Evolutionary conservation across 2,113 vertebrate species (phyloP), one percentile per base, ranked within the genome.

Genomic region (Gobiocypris rarus): DNA sequence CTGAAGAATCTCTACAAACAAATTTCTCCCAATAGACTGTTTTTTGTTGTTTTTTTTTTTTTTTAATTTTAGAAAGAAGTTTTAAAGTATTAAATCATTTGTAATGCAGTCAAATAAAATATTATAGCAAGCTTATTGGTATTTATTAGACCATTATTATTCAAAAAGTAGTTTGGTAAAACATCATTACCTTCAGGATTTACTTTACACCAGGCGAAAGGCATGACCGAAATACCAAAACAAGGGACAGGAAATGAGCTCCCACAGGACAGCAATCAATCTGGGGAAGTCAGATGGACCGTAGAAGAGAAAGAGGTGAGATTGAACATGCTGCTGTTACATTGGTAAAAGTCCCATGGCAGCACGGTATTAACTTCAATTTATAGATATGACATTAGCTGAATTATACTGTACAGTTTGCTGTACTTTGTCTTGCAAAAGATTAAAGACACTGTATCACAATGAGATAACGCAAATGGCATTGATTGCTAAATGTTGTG

Each of bases 241-340:
- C 84, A 88, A 17, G 88, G 56, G 19, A 77, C 82, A 79, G 90
- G 69, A 50, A 90, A 63, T 73, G 92, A 93, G 7, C 45, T 88
- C 9, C 82, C 92, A 3, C 90, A 91, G 52, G 93, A 93, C 45
- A 86, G 75, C 0, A 6, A 56, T 9, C 92, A 90, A 0, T 4
- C 88, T 24, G 84, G 43, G 63, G 91, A 94, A 3, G 50, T 17
- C 50, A 88, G 79, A 67, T 86, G 71, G 82, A 93, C 84, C 77
- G 85, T 89, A 52, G 91, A 91, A 4, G 92, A 92, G 15, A 45
- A 75, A 52, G 73, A 75, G 73, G 73, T 75, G 26, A 52, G 73
- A 26, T 4, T 73, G 41, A 73, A 73, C 13, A 15, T 26, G 34
- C 67, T 70, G 11, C 13, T 48, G 45, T 24, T 52, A 11, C 1